phyloP scores from a whole-genome alignment of 2,797 vertebrate genomes.

The Momotus momota region DNA sequence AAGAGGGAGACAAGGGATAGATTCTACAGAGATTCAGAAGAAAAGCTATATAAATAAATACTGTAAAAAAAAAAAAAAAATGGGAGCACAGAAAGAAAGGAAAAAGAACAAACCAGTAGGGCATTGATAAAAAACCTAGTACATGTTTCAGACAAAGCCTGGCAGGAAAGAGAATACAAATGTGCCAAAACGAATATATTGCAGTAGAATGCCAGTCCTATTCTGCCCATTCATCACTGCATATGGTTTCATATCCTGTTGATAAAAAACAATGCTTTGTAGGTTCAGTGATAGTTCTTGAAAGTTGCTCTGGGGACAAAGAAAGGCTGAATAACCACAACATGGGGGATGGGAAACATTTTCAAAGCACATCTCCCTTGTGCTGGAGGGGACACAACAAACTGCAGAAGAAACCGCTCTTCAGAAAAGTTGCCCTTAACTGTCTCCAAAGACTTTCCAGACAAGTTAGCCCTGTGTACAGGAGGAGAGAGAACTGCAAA shows the following conservation, averaged over 20 bases:
- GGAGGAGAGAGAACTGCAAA: neutral
- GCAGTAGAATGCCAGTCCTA: conserved; percentile 11
- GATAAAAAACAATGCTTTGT: neutral
- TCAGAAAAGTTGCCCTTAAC: neutral
- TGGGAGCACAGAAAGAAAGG: conserved; percentile 19
- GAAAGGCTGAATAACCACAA: neutral
- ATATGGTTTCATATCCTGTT: neutral
- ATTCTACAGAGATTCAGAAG: neutral
- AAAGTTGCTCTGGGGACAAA: neutral
- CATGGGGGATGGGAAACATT: neutral
- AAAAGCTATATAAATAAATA: conserved; percentile 6
- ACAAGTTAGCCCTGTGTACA: neutral
- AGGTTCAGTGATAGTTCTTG: neutral
- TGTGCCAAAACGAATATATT: conserved; percentile 50
- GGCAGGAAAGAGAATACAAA: conserved; percentile 26
- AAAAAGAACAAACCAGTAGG: neutral
- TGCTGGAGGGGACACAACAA: neutral
- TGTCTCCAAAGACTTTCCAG: neutral
- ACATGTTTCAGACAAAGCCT: conserved; percentile 4
- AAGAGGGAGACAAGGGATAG: neutral
- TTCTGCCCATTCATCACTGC: conserved; percentile 5
- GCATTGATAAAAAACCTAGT: conserved; percentile 5
- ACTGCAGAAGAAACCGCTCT: neutral
- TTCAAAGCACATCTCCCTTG: neutral
- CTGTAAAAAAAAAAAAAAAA: neutral